Evolutionary conservation across 2,888 invertebrate genomes (phyloP).

Genomic region (Dicroscelio sp.): DNA sequence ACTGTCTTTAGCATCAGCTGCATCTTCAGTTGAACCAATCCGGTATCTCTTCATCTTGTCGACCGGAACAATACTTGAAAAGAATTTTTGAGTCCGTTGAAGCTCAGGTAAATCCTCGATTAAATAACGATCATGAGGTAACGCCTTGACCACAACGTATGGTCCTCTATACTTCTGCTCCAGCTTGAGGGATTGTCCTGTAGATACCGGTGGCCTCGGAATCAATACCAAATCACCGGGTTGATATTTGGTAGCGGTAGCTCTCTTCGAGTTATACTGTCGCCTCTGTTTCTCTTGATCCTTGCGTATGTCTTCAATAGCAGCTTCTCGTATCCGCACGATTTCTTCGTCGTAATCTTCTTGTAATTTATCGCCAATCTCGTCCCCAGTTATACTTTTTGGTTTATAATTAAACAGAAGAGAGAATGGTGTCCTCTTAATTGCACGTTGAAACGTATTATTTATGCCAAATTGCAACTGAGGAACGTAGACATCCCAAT

Average conservation of each 20-base stretch:
- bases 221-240: conserved; percentile 83
- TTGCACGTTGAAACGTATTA: conserved; percentile 51
- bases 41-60: conserved; percentile 67
- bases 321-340: background rate
- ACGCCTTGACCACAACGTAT: conserved; percentile 78
- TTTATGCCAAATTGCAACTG: conserved; percentile 48
- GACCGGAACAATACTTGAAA: conserved; percentile 74
- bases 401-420: conserved; percentile 43
- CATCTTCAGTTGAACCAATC: background rate
- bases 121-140: conserved; percentile 84
- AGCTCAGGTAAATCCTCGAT: conserved; percentile 82
- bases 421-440: conserved; percentile 43
- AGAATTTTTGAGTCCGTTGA: conserved; percentile 63
- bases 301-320: background rate
- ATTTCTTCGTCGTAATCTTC: conserved; percentile 26
- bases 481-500: conserved; percentile 42
- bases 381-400: conserved; percentile 13
- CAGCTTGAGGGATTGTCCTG: conserved; percentile 82
- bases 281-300: conserved; percentile 8
- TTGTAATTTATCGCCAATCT: conserved; percentile 29
- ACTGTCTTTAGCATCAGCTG: background rate
- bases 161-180: conserved; percentile 81
- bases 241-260: conserved; percentile 63
- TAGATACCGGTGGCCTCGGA: conserved; percentile 69
- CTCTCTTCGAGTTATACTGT: conserved; percentile 10